These are phyloP conservation scores for Brachypterus glaber DNA, from an alignment of 2,888 invertebrate species.

Conservation along the genomic window DNA sequence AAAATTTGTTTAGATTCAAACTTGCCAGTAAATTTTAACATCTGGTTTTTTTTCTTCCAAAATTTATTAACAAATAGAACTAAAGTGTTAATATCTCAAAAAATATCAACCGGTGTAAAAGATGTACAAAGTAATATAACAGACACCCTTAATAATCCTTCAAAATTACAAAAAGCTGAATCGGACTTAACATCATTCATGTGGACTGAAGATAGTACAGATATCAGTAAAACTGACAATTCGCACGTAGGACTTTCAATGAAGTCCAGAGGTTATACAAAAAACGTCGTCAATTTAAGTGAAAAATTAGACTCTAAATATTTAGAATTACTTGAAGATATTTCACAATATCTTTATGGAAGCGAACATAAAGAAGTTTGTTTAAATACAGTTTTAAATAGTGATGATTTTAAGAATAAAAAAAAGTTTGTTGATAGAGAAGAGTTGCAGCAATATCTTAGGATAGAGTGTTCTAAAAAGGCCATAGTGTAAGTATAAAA, in stretches of 20 bases:
- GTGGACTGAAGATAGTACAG: constrained; percentile 59
- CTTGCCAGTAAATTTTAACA: constrained; percentile 49
- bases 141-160: constrained; percentile 24
- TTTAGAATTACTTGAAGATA: constrained; percentile 55
- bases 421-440: constrained; percentile 40
- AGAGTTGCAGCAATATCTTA: constrained; percentile 46
- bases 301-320: constrained; percentile 53
- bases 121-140: constrained; percentile 40
- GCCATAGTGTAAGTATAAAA: constrained; percentile 45
- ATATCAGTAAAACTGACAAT: constrained; percentile 39
- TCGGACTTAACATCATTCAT: constrained; percentile 59
- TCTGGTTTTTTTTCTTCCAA: constrained; percentile 67
- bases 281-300: constrained; percentile 61
- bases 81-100: constrained; percentile 49
- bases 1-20: constrained; percentile 51
- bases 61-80: constrained; percentile 62
- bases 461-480: constrained; percentile 43
- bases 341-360: constrained; percentile 57
- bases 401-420: constrained; percentile 30
- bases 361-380: constrained; percentile 36
- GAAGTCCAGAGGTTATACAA: constrained; percentile 73
- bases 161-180: constrained; percentile 21
- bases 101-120: constrained; percentile 27
- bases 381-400: constrained; percentile 16
- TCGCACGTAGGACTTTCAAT: constrained; percentile 48